A percentile compares a stretch with the other conserved stretches of the same genome.
These are phyloP conservation scores for Crax fasciolata DNA, from an alignment of 2,797 vertebrate species.

Conservation along the genomic window DNA sequence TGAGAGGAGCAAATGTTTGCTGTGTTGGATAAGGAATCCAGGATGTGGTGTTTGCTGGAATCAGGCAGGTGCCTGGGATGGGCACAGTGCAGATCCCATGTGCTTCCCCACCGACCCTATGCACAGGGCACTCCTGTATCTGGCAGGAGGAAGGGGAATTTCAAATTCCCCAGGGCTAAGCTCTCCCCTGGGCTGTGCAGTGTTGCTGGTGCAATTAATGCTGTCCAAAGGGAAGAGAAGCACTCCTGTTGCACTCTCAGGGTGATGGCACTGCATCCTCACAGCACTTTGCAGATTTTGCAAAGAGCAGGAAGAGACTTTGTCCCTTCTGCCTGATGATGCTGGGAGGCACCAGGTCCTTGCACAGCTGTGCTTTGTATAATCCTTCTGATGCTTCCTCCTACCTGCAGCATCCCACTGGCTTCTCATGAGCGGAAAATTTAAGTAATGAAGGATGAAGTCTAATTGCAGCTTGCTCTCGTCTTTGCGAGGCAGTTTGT, in stretches of 20 bases:
- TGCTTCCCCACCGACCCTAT: background rate
- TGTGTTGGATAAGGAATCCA: background rate
- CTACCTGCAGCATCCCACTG: conserved; percentile 39
- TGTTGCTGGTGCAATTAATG: background rate
- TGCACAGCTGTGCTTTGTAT: background rate
- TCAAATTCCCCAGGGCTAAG: background rate
- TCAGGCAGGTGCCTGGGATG: background rate
- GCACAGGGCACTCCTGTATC: background rate
- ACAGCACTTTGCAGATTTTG: accelerated
- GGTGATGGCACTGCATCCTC: accelerated
- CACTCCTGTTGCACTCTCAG: background rate
- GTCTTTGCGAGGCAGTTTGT: background rate
- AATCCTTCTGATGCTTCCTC: conserved; percentile 45
- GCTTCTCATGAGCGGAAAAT: conserved; percentile 32
- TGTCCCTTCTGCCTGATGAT: background rate
- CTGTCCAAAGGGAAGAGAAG: background rate
- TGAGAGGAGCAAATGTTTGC: background rate
- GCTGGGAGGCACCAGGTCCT: background rate
- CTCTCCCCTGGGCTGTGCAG: background rate
- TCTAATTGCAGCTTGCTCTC: conserved; percentile 9
- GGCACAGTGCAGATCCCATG: background rate
- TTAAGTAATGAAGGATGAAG: conserved; percentile 23
- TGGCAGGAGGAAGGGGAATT: background rate
- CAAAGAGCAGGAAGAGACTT: background rate
- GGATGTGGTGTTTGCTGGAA: accelerated